Evolutionary conservation across 1,140 invertebrate genomes (phyloP).

Genomic region (Ctenoplectra terminalis): DNA sequence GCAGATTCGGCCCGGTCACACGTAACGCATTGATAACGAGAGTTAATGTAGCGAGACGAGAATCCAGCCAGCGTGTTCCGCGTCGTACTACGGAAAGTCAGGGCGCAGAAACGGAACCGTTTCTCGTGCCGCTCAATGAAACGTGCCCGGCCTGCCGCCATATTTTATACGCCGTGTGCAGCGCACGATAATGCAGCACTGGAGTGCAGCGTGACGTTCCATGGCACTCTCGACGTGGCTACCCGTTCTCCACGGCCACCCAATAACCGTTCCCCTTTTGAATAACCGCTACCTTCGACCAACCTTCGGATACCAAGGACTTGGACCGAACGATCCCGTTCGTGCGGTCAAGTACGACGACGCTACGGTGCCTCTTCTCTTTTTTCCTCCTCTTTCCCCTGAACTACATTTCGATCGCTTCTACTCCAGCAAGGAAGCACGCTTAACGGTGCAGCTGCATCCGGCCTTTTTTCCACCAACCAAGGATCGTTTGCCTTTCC

Average conservation of each 20-base stretch:
- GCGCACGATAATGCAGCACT: constrained; percentile 60
- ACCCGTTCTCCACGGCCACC: constrained; percentile 37
- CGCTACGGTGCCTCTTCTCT: background rate
- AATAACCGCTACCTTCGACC: constrained; percentile 69
- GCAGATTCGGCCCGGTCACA: constrained; percentile 51
- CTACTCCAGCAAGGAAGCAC: background rate
- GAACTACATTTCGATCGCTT: background rate
- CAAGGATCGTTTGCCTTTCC: background rate
- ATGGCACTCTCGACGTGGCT: constrained; percentile 57
- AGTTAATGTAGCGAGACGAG: constrained; percentile 58
- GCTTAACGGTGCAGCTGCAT: background rate
- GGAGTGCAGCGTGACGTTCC: constrained; percentile 61
- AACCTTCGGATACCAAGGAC: constrained; percentile 68
- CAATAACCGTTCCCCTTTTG: constrained; percentile 61
- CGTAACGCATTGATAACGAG: constrained; percentile 66
- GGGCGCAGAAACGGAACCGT: constrained; percentile 56
- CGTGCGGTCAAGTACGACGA: constrained; percentile 45
- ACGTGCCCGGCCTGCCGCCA: constrained; percentile 64
- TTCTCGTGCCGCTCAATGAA: constrained; percentile 69
- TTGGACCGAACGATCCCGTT: constrained; percentile 58
- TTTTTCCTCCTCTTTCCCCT: background rate
- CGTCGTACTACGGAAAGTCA: constrained; percentile 42
- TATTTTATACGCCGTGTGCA: constrained; percentile 68
- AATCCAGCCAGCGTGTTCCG: constrained; percentile 41
- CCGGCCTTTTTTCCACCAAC: background rate